Evolutionary conservation across 2,797 vertebrate species (phyloP), one percentile per base, ranked within the genome.

Genomic region (Spinus pinus): DNA sequence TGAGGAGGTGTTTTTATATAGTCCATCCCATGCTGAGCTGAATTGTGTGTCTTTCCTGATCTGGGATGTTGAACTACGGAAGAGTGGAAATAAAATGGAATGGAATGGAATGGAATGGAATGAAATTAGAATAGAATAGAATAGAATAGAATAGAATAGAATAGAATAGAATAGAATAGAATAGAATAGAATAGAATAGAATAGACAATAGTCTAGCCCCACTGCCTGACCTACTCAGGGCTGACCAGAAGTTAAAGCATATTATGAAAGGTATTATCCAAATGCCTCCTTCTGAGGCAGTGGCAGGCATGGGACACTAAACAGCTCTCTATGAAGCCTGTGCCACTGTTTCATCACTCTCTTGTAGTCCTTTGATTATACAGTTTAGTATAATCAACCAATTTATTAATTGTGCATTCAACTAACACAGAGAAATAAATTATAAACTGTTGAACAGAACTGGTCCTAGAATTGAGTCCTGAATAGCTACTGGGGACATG

Each of bases 61-160:
- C 17, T 71, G 17, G 7, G 3, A 9, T 24, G 13, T 2, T 60
- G n/a, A 18, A 41, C 27, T 74, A 25, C 19, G 60, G 28, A 42
- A 22, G 3, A 66, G 7, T 0, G 2, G 4, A 66, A 54, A 51
- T 11, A 31, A 20, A 51, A 12, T 21, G 44, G n/a, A 51, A 42
- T 3, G 0, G 47, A 80, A 51, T 5, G 1, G 62, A 73, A 67
- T 11, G 1, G 21, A 27, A 30, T 11, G 1, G 37, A 51, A 42
- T 3, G 0, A 41, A 80, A 50, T 5, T 5, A 1, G 62, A 73
- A 67, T 11, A 1, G 21, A 27, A 30, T 11, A 33, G 53, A 72
- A 44, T 8, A 1, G 51, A 67, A 37, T 10, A 1, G 54, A 61
- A 35, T n/a, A 4, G 51, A 9, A 31, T 31, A 9, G 30, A 31